A percentile compares a stretch with the other conserved stretches of the same genome.
phyloP scores from a whole-genome alignment of 2,797 vertebrate species.

The Enteromius anoplus region DNA sequence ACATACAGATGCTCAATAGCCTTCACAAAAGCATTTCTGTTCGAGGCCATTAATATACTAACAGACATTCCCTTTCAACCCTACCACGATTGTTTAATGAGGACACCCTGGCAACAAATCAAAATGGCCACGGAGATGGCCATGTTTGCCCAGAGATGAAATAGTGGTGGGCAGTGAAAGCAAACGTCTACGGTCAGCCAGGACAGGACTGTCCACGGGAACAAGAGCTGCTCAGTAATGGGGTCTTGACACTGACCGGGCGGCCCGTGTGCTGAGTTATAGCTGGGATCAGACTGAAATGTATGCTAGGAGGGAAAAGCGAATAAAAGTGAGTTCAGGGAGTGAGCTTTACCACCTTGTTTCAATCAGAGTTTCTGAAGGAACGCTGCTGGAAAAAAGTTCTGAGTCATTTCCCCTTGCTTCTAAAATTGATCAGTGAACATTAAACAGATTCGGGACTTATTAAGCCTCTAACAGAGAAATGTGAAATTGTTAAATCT shows the following conservation, averaged over 20 bases:
- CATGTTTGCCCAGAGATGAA: slow-evolving; percentile 57
- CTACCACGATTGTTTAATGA: slow-evolving; percentile 48
- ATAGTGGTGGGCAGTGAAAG: slow-evolving; percentile 42
- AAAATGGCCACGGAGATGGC: slow-evolving; percentile 47
- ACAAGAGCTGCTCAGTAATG: slow-evolving; percentile 57
- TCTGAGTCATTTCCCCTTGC: slow-evolving; percentile 47
- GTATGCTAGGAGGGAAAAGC: background rate
- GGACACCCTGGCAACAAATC: slow-evolving; percentile 53
- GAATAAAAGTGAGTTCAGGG: slow-evolving; percentile 16
- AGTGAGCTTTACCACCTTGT: slow-evolving; percentile 38
- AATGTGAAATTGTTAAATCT: slow-evolving; percentile 37
- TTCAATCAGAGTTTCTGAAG: slow-evolving; percentile 50
- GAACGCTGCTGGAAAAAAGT: slow-evolving; percentile 34
- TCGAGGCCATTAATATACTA: slow-evolving; percentile 54
- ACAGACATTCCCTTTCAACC: background rate
- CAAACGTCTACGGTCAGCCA: slow-evolving; percentile 48
- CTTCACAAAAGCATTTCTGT: slow-evolving; percentile 60
- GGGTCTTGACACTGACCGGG: slow-evolving; percentile 9
- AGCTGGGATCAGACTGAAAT: slow-evolving; percentile 31
- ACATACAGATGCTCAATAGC: slow-evolving; percentile 26
- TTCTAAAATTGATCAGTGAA: slow-evolving; percentile 29
- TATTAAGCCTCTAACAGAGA: slow-evolving; percentile 40
- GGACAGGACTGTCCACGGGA: slow-evolving; percentile 49
- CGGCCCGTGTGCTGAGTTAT: slow-evolving; percentile 15
- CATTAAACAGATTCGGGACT: slow-evolving; percentile 40